Evolutionary conservation across 2,797 vertebrate genomes (phyloP).

Genomic region (Coracias cyanogaster): DNA sequence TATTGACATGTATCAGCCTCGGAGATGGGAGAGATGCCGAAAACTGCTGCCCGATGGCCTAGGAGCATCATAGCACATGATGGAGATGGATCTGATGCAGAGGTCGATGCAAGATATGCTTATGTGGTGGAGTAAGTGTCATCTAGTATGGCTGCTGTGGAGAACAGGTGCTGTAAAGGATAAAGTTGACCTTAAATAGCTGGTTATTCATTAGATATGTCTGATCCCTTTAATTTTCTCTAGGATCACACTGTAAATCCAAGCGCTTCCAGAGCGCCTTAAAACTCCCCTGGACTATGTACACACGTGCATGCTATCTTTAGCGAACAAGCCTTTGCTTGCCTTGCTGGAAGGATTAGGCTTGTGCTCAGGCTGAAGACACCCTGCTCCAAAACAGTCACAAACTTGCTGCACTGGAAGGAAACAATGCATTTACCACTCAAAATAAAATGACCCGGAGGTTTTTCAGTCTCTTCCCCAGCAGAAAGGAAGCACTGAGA

Average conservation of each 20-base stretch:
- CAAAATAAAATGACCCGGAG: background rate
- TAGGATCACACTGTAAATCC: background rate
- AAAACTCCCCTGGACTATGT: background rate
- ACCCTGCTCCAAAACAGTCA: background rate
- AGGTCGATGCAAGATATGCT: rapidly evolving
- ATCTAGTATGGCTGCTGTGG: background rate
- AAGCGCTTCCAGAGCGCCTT: background rate
- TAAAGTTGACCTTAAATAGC: background rate
- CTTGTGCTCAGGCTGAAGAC: background rate
- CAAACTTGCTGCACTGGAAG: background rate
- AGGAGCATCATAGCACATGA: background rate
- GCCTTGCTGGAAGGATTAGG: background rate
- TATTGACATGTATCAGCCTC: rapidly evolving
- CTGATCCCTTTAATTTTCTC: background rate
- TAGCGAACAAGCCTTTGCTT: constrained; percentile 21
- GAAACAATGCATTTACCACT: background rate
- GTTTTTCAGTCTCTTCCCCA: background rate
- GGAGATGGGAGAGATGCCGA: background rate
- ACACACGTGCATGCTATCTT: background rate
- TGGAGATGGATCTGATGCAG: rapidly evolving
- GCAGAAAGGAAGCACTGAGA: constrained; percentile 2
- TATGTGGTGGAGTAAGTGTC: background rate
- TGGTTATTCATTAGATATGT: background rate
- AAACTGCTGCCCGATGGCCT: background rate
- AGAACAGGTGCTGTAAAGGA: background rate